Evolutionary conservation across 2,888 invertebrate genomes (phyloP), one percentile per base, ranked within the genome.

Genomic region (Cephus pygmeus): DNA sequence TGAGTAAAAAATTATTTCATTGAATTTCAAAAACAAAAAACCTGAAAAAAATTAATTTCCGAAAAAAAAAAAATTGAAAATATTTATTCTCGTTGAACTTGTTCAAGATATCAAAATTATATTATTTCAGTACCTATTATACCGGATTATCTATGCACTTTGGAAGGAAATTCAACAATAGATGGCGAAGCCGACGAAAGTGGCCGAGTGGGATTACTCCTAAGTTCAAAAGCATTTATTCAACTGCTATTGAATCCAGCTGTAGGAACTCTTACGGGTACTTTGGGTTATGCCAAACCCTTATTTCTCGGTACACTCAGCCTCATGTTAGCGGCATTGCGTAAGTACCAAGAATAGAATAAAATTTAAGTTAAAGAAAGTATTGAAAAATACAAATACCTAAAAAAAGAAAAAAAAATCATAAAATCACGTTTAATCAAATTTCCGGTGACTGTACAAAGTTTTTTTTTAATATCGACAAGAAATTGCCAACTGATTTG

Each of bases 201-300:
- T 87, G 94, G 95, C 6, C 93, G 94, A 79, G 93, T 96, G 74
- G 95, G 95, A 30, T 91, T 95, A 69, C 90, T 96, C 76, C 90
- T 96, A 76, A 95, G 96, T 68, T 96, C 96, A 76, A 96, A 97
- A 92, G 96, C 97, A 34, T 92, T 97, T 80, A 95, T 97, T 6
- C 97, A 97, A 91, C 93, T 97, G 77, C 92, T 95, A 79, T 93
- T 95, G 85, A 97, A 97, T 89, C 96, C 96, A 2, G 92, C 96
- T 69, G 94, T 97, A 69, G 97, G 96, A 40, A 94, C 93, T 81
- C 90, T 96, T 74, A 95, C 95, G 4, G 93, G 92, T 76, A 93
- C 93, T 84, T 90, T 94, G 79, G 96, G 96, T 34, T 96, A 95
- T 90, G 93, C 94, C 75, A 90, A 94, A 74, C 95, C 96, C 0